phyloP scores from a whole-genome alignment of 2,797 vertebrate species.

The Sarcoramphus papa region DNA sequence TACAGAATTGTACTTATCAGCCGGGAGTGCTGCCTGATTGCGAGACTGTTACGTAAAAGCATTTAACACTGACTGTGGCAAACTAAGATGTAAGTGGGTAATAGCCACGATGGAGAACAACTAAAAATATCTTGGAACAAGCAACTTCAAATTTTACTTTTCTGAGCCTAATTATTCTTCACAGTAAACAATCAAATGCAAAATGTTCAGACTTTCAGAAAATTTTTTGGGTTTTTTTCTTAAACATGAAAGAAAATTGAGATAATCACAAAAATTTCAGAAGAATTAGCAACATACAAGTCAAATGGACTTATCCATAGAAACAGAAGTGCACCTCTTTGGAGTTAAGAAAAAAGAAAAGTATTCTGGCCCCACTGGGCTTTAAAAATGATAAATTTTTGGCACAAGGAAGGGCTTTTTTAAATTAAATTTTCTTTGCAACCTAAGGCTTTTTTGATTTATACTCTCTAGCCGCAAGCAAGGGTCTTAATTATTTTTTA shows the following conservation, averaged over 20 bases:
- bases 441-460: constrained; percentile 60
- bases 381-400: constrained; percentile 64
- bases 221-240: neutral
- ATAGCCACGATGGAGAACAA: neutral
- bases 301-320: neutral
- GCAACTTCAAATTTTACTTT: neutral
- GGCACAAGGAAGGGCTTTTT: constrained; percentile 31
- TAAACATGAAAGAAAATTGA: neutral
- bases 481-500: constrained; percentile 68
- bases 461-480: constrained; percentile 56
- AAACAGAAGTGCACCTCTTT: neutral
- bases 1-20: neutral
- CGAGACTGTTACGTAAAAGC: neutral
- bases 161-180: neutral
- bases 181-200: neutral
- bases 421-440: constrained; percentile 65
- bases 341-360: neutral
- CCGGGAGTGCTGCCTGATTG: neutral
- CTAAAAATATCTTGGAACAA: neutral
- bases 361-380: neutral
- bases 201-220: neutral
- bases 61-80: neutral
- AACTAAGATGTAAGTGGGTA: neutral
- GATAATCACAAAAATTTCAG: neutral
- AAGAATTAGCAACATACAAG: neutral